A percentile compares a stretch with the other conserved stretches of the same genome.
These are phyloP conservation scores for Drosophila bocki DNA, from an alignment of 1,140 invertebrate species.

Conservation along the genomic window DNA sequence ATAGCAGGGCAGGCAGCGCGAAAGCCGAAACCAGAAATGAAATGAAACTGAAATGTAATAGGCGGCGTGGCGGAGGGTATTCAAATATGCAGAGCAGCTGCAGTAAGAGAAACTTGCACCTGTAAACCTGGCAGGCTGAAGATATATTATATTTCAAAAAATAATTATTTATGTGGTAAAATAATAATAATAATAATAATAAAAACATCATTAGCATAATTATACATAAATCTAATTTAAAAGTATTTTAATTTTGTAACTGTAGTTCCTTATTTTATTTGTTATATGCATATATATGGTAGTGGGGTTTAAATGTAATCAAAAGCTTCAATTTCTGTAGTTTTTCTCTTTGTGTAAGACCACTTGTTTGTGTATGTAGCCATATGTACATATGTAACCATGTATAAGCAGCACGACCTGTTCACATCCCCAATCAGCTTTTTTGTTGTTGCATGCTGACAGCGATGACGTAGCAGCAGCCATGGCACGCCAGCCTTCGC, in stretches of 20 bases:
- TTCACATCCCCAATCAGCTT: constrained; percentile 36
- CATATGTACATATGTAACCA: constrained; percentile 8
- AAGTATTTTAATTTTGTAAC: neutral
- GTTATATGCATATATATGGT: no score
- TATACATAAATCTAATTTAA: neutral
- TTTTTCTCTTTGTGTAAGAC: constrained; percentile 9
- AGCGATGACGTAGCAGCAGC: constrained; percentile 55
- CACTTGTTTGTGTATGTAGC: constrained; percentile 18
- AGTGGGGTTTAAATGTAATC: neutral
- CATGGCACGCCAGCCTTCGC: constrained; percentile 19
- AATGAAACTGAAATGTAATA: constrained; percentile 75
- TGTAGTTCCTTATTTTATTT: neutral
- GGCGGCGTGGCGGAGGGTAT: constrained; percentile 36
- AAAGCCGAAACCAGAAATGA: constrained; percentile 76
- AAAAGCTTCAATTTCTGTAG: neutral
- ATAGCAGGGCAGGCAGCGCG: constrained; percentile 31
- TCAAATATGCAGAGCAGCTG: constrained; percentile 40
- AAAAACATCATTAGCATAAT: neutral
- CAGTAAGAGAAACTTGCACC: neutral
- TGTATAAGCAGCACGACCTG: constrained; percentile 30
- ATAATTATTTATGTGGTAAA: no score
- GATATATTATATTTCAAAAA: no score
- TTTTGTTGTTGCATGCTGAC: constrained; percentile 27
- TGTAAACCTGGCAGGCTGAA: no score
- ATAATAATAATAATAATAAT: no score